phyloP scores from a whole-genome alignment of 2,113 vertebrate species.

The Gallinago undulata region DNA sequence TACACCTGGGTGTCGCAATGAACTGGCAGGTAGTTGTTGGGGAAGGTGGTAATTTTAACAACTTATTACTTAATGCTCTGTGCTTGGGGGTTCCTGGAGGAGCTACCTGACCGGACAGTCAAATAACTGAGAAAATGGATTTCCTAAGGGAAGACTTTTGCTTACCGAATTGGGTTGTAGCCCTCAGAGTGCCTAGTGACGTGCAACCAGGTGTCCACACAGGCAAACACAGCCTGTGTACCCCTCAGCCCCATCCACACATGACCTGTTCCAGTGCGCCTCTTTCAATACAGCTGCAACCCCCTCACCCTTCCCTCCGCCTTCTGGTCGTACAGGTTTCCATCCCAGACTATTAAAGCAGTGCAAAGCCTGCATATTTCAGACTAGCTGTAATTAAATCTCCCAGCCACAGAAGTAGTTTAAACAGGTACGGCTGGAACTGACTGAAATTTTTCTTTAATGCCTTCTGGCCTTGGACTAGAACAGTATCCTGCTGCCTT shows the following conservation, averaged over 20 bases:
- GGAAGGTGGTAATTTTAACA: neutral
- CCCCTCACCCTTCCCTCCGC: fast-evolving
- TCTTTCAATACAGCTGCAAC: neutral
- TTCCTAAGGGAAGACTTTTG: neutral
- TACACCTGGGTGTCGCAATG: neutral
- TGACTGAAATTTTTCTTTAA: neutral
- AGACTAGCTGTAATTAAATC: neutral
- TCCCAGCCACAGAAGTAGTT: neutral
- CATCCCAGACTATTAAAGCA: neutral
- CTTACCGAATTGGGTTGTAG: neutral
- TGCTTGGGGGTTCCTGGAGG: neutral
- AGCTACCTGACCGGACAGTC: neutral
- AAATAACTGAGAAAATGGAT: neutral
- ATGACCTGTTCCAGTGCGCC: fast-evolving
- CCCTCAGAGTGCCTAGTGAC: too few species aligned
- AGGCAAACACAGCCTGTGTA: neutral
- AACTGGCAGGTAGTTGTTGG: neutral
- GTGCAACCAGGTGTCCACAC: neutral
- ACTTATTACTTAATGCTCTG: neutral
- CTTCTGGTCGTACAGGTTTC: neutral
- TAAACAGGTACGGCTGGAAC: neutral
- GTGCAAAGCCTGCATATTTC: neutral
- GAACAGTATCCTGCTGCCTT: neutral
- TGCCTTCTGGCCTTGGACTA: neutral
- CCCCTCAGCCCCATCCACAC: neutral